Conservation (phyloP, 2,888 invertebrate genomes). For the Apotomis capreana region DNA sequence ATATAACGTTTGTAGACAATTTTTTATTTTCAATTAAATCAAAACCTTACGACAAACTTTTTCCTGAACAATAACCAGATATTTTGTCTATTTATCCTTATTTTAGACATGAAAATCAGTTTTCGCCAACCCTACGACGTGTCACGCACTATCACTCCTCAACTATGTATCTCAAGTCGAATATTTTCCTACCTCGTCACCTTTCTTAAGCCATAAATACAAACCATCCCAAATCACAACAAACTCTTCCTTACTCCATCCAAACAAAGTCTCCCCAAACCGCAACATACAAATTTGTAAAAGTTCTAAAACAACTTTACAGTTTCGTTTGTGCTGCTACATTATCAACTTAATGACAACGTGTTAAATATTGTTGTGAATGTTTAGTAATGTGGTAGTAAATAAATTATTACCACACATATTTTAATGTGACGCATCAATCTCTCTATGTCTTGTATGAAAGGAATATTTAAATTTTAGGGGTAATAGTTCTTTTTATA, state of each 20-base stretch:
- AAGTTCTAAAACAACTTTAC: constrained; percentile 47
- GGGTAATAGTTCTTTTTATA: constrained; percentile 62
- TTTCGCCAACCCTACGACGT: constrained; percentile 63
- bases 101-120: background rate
- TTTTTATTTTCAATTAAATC: no score
- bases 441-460: constrained; percentile 63
- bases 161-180: constrained; percentile 72
- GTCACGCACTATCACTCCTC: constrained; percentile 76
- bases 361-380: constrained; percentile 35
- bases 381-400: constrained; percentile 44
- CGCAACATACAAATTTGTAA: constrained; percentile 32
- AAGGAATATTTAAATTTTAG: constrained; percentile 70
- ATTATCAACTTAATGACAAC: constrained; percentile 45
- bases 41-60: no score
- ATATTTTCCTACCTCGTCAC: constrained; percentile 81
- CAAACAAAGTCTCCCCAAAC: constrained; percentile 51
- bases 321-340: constrained; percentile 38
- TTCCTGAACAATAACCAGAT: no score
- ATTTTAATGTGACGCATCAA: constrained; percentile 71
- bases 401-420: constrained; percentile 64
- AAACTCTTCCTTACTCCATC: constrained; percentile 22
- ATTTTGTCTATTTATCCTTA: no score
- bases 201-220: constrained; percentile 54
- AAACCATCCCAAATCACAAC: constrained; percentile 15
- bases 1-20: no score